Evolutionary conservation across 2,888 invertebrate species (phyloP).

Genomic region (Eilema sororculum): DNA sequence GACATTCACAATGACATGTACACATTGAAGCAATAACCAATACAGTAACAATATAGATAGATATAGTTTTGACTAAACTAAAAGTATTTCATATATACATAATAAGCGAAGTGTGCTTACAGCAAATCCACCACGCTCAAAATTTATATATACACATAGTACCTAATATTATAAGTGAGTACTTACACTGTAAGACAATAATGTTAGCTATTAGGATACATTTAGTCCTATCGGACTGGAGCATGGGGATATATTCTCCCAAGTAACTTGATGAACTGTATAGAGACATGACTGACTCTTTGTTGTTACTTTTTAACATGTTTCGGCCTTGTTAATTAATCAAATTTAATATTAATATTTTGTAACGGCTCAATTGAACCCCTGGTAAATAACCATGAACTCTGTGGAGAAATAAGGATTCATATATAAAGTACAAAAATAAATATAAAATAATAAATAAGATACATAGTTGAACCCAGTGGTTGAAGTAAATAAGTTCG

Average conservation of each 20-base stretch:
- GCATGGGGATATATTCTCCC: slow-evolving; percentile 31
- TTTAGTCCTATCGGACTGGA: slow-evolving; percentile 51
- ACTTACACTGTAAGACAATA: slow-evolving; percentile 64
- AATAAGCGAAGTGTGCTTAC: no score
- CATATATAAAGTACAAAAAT: not conserved
- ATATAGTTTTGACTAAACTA: no score
- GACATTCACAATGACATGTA: no score
- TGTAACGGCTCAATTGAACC: not conserved
- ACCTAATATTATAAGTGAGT: not conserved
- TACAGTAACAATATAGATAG: no score
- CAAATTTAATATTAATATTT: not conserved
- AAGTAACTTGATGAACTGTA: not conserved
- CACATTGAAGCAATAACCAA: no score
- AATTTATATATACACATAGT: no score
- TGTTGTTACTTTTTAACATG: not conserved
- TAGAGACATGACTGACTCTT: not conserved
- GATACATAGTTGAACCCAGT: no score
- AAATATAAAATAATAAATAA: not conserved
- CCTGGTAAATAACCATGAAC: not conserved
- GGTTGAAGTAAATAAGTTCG: no score
- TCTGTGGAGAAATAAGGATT: not conserved
- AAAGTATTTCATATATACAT: no score
- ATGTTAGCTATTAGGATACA: slow-evolving; percentile 55
- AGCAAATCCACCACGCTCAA: not conserved
- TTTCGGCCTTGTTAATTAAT: not conserved